These are phyloP conservation scores for Tupiocoris notatus DNA, from an alignment of 2,888 invertebrate genomes.

Conservation along the genomic window DNA sequence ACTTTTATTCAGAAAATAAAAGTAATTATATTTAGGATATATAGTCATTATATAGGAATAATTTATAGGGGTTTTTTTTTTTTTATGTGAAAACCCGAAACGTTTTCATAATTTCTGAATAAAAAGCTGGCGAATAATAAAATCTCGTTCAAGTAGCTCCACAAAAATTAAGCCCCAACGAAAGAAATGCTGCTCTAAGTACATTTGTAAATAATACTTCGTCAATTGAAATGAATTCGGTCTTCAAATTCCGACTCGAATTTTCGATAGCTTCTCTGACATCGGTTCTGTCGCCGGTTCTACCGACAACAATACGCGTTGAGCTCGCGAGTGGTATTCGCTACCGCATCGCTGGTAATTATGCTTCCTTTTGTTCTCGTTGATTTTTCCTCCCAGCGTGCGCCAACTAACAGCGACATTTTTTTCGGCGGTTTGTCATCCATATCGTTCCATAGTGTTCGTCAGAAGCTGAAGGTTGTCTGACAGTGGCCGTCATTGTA, in stretches of 20 bases:
- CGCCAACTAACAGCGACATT: not conserved
- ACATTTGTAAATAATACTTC: too few species aligned
- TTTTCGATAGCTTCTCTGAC: not conserved
- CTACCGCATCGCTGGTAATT: not conserved
- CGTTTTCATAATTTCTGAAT: too few species aligned
- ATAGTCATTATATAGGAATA: too few species aligned
- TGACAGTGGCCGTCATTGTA: not conserved
- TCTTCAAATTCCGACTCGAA: not conserved
- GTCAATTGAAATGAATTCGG: too few species aligned
- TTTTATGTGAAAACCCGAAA: too few species aligned
- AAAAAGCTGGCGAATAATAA: too few species aligned
- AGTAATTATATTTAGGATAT: too few species aligned
- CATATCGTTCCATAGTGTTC: not conserved
- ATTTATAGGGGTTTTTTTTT: too few species aligned
- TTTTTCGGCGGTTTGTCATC: not conserved
- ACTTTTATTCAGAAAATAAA: too few species aligned
- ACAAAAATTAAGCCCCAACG: too few species aligned
- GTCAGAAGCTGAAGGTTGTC: not conserved
- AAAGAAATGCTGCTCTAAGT: too few species aligned
- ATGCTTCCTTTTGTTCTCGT: not conserved
- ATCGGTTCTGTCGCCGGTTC: not conserved
- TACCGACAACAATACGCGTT: not conserved
- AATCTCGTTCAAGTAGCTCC: too few species aligned
- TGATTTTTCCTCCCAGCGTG: not conserved
- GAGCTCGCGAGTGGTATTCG: not conserved